A percentile compares a stretch with the other conserved stretches of the same genome.
Evolutionary conservation across 2,888 invertebrate species (phyloP).

Genomic region (Pollenia amentaria): DNA sequence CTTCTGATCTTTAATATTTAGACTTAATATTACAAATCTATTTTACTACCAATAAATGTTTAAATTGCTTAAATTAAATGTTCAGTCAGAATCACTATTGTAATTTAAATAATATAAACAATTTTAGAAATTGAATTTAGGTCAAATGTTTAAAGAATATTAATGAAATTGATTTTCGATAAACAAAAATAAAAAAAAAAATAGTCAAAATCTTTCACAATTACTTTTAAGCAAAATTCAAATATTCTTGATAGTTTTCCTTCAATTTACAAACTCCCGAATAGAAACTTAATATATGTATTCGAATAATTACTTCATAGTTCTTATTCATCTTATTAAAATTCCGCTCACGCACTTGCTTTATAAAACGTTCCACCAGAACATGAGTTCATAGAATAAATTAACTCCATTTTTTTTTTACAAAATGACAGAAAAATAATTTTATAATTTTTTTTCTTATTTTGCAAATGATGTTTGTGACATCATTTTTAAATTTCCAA

Average conservation of each 20-base stretch:
- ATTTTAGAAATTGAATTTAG: constrained; percentile 5
- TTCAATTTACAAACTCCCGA: neutral
- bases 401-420: neutral
- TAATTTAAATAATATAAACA: constrained; percentile 15
- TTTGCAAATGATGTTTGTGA: constrained; percentile 11
- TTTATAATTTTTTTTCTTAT: constrained; percentile 12
- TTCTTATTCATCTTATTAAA: constrained; percentile 15
- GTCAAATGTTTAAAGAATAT: constrained; percentile 48
- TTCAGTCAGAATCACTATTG: neutral
- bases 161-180: constrained; percentile 41
- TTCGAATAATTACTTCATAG: neutral
- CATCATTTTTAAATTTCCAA: constrained; percentile 33
- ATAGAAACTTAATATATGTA: neutral
- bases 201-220: neutral
- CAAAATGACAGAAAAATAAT: neutral
- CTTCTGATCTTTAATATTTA: no score
- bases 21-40: no score
- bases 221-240: constrained; percentile 18
- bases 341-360: constrained; percentile 52
- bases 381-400: constrained; percentile 46
- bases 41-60: no score
- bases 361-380: constrained; percentile 52
- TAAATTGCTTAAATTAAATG: no score
- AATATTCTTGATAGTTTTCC: neutral
- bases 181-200: neutral